Evolutionary conservation across 2,888 invertebrate genomes (phyloP).

Genomic region (Branchipolynoe longqiensis): DNA sequence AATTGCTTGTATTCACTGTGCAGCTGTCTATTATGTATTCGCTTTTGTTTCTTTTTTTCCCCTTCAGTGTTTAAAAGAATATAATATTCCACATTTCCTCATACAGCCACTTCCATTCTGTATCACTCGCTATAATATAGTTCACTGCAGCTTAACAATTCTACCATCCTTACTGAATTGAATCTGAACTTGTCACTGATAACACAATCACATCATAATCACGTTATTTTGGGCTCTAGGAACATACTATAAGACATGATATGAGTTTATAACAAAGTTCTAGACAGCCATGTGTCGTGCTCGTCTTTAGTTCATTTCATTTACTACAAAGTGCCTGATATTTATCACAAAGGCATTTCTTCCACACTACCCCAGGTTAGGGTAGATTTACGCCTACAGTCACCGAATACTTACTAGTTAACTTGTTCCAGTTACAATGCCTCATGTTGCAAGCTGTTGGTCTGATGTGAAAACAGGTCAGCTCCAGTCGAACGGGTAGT

Average conservation of each 20-base stretch:
- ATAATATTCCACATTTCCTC: not conserved
- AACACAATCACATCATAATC: slow-evolving; percentile 45
- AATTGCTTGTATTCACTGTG: not conserved
- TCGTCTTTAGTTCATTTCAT: not conserved
- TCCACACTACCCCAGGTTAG: not conserved
- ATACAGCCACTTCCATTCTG: not conserved
- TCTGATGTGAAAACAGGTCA: no score
- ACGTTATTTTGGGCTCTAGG: not conserved
- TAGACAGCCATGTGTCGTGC: not conserved
- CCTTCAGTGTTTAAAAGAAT: not conserved
- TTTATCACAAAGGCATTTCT: slow-evolving; percentile 19
- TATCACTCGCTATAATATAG: not conserved
- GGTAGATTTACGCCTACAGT: not conserved
- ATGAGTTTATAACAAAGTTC: slow-evolving; percentile 23
- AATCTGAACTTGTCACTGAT: not conserved
- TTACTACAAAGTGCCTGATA: slow-evolving; percentile 1
- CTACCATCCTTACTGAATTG: not conserved
- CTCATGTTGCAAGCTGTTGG: no score
- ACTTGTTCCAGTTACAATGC: no score
- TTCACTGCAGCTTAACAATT: not conserved
- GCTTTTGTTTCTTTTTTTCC: not conserved
- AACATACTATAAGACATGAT: not conserved
- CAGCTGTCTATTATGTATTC: not conserved
- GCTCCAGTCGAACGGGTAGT: no score
- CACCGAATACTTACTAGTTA: not conserved